These are phyloP conservation scores for Caenorhabditis macrosperma DNA, from an alignment of 2,888 invertebrate genomes.

Conservation along the genomic window DNA sequence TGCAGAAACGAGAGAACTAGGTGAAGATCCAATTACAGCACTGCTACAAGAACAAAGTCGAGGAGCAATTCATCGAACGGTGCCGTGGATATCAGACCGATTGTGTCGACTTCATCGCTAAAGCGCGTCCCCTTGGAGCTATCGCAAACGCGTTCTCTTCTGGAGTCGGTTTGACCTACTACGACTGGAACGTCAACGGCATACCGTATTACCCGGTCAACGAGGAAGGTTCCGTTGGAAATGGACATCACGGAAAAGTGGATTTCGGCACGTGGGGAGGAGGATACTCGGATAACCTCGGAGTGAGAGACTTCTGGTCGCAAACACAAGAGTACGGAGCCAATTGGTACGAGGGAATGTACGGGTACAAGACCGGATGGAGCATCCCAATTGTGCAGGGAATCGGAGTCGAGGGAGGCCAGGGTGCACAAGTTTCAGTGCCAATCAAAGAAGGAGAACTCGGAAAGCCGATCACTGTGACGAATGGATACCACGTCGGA, in stretches of 20 bases:
- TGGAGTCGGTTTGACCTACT: conserved; percentile 73
- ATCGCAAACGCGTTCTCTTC: conserved; percentile 74
- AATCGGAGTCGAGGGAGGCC: conserved; percentile 73
- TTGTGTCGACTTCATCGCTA: conserved; percentile 65
- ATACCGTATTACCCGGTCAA: conserved; percentile 75
- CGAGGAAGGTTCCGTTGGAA: conserved; percentile 74
- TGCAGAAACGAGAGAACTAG: too few relatives aligned
- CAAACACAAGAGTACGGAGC: conserved; percentile 72
- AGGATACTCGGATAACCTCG: conserved; percentile 73
- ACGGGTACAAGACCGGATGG: conserved; percentile 76
- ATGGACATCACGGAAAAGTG: conserved; percentile 75
- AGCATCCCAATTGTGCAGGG: conserved; percentile 73
- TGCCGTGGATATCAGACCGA: conserved; percentile 72
- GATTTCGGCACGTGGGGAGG: conserved; percentile 77
- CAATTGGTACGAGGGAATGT: conserved; percentile 75
- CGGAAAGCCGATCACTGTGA: conserved; percentile 70
- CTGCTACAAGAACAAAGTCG: conserved; percentile 71
- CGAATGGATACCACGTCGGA: conserved; percentile 75
- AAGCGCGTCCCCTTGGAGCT: conserved; percentile 69
- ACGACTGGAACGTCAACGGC: conserved; percentile 74
- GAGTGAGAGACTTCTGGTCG: conserved; percentile 74
- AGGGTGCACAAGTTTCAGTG: conserved; percentile 68
- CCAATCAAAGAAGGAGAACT: conserved; percentile 75
- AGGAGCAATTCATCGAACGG: conserved; percentile 67
- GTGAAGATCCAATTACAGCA: conserved; percentile 62